These are phyloP conservation scores for roundworm (Caenorhabditis elegans) DNA, from an alignment of 1,140 invertebrate genomes.

Conservation along the genomic window DNA sequence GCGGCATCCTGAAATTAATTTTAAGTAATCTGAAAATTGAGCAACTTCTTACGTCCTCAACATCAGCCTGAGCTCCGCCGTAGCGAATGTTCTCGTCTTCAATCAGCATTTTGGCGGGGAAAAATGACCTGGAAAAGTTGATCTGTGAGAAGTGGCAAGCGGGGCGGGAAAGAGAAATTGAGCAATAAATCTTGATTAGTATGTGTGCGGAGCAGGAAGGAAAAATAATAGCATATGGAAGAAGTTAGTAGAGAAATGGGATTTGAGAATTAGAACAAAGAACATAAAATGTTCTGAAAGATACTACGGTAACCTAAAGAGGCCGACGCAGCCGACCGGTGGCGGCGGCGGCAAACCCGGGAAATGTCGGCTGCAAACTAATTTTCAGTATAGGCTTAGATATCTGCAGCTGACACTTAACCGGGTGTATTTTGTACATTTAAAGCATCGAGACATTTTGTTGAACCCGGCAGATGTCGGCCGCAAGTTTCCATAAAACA, in stretches of 20 bases:
- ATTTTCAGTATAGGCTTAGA: too few relatives aligned
- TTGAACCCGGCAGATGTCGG: too few relatives aligned
- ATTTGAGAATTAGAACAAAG: too few relatives aligned
- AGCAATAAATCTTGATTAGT: neutral
- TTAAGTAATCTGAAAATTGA: neutral
- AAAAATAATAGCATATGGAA: conserved; percentile 3
- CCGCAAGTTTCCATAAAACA: too few relatives aligned
- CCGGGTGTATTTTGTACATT: too few relatives aligned
- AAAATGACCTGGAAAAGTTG: neutral
- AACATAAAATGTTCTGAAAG: too few relatives aligned
- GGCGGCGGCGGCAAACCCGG: too few relatives aligned
- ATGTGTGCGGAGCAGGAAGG: neutral
- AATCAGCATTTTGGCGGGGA: neutral
- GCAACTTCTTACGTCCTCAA: conserved; percentile 11
- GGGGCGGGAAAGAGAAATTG: neutral
- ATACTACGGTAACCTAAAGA: too few relatives aligned
- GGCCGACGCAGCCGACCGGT: too few relatives aligned
- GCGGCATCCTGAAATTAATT: conserved; percentile 58
- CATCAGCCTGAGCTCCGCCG: conserved; percentile 46
- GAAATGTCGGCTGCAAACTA: too few relatives aligned
- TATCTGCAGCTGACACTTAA: too few relatives aligned
- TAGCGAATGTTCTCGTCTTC: conserved; percentile 38
- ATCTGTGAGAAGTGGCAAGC: neutral
- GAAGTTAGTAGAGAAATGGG: neutral
- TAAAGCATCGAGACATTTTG: too few relatives aligned